Percentiles rank a stretch among this genome's conserved stretches.
Conservation (phyloP, 2,888 invertebrate species). For the Sinohyriopsis cumingii region DNA sequence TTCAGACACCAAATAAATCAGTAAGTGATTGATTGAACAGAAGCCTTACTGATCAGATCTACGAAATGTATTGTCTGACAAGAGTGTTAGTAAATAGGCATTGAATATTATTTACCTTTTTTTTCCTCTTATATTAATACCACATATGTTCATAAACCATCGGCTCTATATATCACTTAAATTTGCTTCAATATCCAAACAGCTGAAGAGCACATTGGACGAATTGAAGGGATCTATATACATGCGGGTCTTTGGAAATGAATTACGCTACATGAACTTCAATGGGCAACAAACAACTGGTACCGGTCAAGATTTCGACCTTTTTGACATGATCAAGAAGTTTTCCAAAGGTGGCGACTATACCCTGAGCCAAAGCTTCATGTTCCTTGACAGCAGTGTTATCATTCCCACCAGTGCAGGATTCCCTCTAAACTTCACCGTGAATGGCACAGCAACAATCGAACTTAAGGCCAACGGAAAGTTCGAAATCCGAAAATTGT, state of each 20-base stretch:
- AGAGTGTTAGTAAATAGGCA: too few relatives aligned
- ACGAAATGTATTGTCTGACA: too few relatives aligned
- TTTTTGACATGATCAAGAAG: slow-evolving; percentile 46
- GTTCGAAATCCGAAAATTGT: slow-evolving; percentile 77
- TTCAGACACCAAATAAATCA: too few relatives aligned
- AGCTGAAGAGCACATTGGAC: slow-evolving; percentile 42
- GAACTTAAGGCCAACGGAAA: slow-evolving; percentile 88
- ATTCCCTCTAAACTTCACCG: slow-evolving; percentile 86
- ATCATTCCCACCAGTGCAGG: slow-evolving; percentile 89
- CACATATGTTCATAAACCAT: too few relatives aligned
- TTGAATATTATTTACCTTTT: too few relatives aligned
- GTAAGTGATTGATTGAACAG: too few relatives aligned
- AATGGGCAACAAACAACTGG: slow-evolving; percentile 31
- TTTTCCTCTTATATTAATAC: too few relatives aligned
- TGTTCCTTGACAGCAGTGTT: slow-evolving; percentile 90
- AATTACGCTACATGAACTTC: slow-evolving; percentile 73
- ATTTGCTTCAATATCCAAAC: background rate
- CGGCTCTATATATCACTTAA: too few relatives aligned
- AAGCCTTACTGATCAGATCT: too few relatives aligned
- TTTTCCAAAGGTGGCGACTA: slow-evolving; percentile 53
- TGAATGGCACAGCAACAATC: slow-evolving; percentile 89
- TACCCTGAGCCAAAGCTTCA: slow-evolving; percentile 78
- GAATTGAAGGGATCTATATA: slow-evolving; percentile 76
- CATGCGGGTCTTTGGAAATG: slow-evolving; percentile 91
- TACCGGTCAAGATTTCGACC: slow-evolving; percentile 30